phyloP scores from a whole-genome alignment of 2,888 invertebrate species.

The Callosobruchus maculatus region DNA sequence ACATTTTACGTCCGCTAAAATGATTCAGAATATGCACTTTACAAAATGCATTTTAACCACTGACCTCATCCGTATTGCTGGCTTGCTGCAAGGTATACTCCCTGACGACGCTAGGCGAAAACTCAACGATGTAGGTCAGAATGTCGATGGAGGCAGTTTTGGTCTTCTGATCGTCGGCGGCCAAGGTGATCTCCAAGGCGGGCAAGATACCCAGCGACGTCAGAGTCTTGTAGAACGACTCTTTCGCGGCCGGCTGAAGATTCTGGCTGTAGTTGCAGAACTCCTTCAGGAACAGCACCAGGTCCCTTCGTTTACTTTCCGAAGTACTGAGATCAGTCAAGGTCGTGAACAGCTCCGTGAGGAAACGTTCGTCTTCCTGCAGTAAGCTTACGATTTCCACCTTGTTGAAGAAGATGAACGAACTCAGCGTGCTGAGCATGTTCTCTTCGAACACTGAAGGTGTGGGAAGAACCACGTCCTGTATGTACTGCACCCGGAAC shows the following conservation, averaged over 20 bases:
- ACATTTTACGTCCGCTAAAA: no score
- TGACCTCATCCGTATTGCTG: conserved; percentile 82
- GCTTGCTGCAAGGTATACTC: conserved; percentile 95
- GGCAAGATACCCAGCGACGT: conserved; percentile 84
- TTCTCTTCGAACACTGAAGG: conserved; percentile 99
- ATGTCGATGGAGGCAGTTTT: conserved; percentile 98
- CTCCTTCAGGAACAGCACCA: conserved; percentile 96
- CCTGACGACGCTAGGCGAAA: conserved; percentile 93
- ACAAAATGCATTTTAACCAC: no score
- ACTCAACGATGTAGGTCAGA: conserved; percentile 96
- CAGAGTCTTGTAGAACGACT: conserved; percentile 94
- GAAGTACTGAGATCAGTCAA: conserved; percentile 86
- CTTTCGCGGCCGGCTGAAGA: conserved; percentile 94
- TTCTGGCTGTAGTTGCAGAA: conserved; percentile 99
- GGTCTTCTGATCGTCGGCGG: conserved; percentile 89
- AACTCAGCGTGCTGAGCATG: conserved; percentile 93
- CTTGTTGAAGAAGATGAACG: conserved; percentile 99
- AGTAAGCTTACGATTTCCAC: conserved; percentile 98
- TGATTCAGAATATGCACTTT: no score
- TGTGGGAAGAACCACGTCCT: conserved; percentile 97
- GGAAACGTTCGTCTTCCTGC: conserved; percentile 95
- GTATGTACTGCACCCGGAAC: conserved; percentile 98
- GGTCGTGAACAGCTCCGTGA: conserved; percentile 90
- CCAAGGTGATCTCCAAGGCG: conserved; percentile 85
- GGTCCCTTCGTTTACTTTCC: conserved; percentile 82